A percentile compares a stretch with the other conserved stretches of the same genome.
phyloP scores from a whole-genome alignment of 2,797 vertebrate genomes.

The Enteromius fasciolatus region DNA sequence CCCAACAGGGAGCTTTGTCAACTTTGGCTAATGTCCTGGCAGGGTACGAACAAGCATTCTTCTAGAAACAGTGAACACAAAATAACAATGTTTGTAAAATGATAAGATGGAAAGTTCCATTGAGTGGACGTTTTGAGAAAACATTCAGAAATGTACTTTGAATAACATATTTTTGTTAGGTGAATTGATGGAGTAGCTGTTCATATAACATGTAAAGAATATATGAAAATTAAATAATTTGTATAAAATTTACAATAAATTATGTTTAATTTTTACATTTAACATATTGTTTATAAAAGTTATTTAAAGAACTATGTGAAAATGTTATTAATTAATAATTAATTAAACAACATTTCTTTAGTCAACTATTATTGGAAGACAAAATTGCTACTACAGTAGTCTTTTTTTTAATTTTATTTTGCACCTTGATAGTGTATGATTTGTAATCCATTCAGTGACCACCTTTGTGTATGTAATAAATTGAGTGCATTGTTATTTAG shows the following conservation, averaged over 20 bases:
- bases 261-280: no score
- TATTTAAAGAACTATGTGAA: not conserved
- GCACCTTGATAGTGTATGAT: not conserved
- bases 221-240: no score
- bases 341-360: not conserved
- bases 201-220: not conserved
- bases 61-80: not conserved
- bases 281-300: no score
- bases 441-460: not conserved
- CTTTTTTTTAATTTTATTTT: not conserved
- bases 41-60: no score
- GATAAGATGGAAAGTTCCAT: not conserved
- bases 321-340: not conserved
- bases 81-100: no score
- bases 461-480: conserved; percentile 5
- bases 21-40: no score
- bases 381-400: not conserved
- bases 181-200: not conserved
- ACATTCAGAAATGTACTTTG: no score
- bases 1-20: no score
- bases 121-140: no score
- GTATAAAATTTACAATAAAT: no score
- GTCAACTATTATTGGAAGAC: not conserved
- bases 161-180: not conserved
- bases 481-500: conserved; percentile 24